These are phyloP conservation scores for Helicoverpa armigera DNA, from an alignment of 1,140 invertebrate species.

Conservation along the genomic window DNA sequence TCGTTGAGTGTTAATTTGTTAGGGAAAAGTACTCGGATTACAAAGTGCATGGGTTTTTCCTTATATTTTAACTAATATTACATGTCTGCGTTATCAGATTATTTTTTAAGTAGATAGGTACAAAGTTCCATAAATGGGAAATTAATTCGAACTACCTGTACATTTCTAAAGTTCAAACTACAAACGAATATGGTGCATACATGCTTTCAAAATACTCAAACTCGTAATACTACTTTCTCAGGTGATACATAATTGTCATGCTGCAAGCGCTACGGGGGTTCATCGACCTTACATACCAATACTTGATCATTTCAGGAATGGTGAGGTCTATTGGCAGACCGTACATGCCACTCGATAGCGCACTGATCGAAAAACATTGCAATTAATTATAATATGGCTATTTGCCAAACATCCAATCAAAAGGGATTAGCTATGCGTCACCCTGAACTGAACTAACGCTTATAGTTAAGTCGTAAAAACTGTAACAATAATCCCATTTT, in stretches of 20 bases:
- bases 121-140: not conserved
- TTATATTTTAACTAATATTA: no score
- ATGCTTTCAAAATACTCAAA: slow-evolving; percentile 2
- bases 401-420: not conserved
- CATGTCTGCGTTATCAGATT: no score
- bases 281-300: slow-evolving; percentile 73
- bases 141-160: not conserved
- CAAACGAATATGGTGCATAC: no score
- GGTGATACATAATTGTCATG: slow-evolving; percentile 29
- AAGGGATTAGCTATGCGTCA: not conserved
- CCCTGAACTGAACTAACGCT: not conserved
- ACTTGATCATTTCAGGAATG: slow-evolving; percentile 72
- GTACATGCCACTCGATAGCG: slow-evolving; percentile 72
- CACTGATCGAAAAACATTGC: slow-evolving; percentile 60
- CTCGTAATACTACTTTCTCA: not conserved
- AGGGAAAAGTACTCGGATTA: no score
- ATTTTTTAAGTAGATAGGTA: no score
- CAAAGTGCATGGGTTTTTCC: no score
- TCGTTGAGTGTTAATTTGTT: no score
- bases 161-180: not conserved
- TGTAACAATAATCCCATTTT: not conserved
- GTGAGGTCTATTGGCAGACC: slow-evolving; percentile 79
- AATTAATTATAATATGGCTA: slow-evolving; percentile 6
- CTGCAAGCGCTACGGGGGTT: slow-evolving; percentile 31
- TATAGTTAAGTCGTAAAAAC: not conserved